phyloP scores from a whole-genome alignment of 1,140 invertebrate species.

The Drosophila prosaltans region DNA sequence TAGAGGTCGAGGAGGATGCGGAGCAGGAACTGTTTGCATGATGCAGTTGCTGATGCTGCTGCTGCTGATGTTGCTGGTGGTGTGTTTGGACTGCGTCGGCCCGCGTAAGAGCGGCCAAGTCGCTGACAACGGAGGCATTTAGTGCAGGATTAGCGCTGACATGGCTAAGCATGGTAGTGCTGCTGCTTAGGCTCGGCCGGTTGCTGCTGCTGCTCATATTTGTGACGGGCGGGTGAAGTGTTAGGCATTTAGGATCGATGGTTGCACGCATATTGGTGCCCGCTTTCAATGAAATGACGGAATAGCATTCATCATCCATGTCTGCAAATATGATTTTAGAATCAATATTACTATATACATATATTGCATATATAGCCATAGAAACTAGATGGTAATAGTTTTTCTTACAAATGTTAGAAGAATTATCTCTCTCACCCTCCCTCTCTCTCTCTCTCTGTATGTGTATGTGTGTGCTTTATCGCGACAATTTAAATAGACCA shows the following conservation, averaged over 20 bases:
- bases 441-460: too few species aligned
- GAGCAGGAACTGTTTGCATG: conserved; percentile 13
- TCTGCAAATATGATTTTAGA: conserved; percentile 84
- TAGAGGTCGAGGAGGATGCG: conserved; percentile 4
- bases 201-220: conserved; percentile 42
- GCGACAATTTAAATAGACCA: conserved; percentile 25
- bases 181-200: conserved; percentile 20
- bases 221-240: conserved; percentile 64
- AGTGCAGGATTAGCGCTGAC: conserved; percentile 57
- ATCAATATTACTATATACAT: too few species aligned
- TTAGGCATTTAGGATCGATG: conserved; percentile 76
- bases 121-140: conserved; percentile 43
- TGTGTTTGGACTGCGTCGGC: conserved; percentile 33
- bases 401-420: too few species aligned
- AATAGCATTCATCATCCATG: conserved; percentile 93
- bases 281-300: conserved; percentile 88
- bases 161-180: conserved; percentile 47
- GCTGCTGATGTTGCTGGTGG: conserved; percentile 29
- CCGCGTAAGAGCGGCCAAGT: conserved; percentile 21
- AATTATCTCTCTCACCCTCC: too few species aligned
- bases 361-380: too few species aligned
- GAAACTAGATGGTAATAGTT: too few species aligned
- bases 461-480: not conserved
- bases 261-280: conserved; percentile 77
- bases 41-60: conserved; percentile 13